Evolutionary conservation across 2,113 vertebrate species (phyloP).

Genomic region (Furnarius figulus): DNA sequence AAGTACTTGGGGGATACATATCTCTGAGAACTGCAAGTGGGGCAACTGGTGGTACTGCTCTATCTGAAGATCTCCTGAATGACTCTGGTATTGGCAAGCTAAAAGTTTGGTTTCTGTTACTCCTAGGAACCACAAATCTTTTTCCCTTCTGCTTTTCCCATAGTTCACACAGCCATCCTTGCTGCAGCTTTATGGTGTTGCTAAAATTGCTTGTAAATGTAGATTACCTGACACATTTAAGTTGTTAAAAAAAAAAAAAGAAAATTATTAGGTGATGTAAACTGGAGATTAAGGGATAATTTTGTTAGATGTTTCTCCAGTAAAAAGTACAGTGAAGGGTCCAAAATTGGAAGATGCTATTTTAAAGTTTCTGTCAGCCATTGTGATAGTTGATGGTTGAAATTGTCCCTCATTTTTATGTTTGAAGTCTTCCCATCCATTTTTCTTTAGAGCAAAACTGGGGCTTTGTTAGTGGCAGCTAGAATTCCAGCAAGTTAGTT

Average conservation of each 20-base stretch:
- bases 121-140: slow-evolving; percentile 20
- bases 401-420: not conserved
- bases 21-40: slow-evolving; percentile 14
- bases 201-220: not conserved
- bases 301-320: not conserved
- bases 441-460: not conserved
- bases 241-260: not conserved
- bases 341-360: not conserved
- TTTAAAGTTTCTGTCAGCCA: not conserved
- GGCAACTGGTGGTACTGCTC: not conserved
- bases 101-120: slow-evolving; percentile 6
- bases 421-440: not conserved
- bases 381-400: slow-evolving; percentile 7
- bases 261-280: not conserved
- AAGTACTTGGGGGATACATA: slow-evolving; percentile 4
- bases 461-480: slow-evolving; percentile 1
- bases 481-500: slow-evolving; percentile 47
- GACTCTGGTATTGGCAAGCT: not conserved
- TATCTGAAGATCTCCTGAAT: not conserved
- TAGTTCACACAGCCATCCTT: not conserved
- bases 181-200: not conserved
- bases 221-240: not conserved
- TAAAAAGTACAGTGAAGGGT: not conserved
- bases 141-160: slow-evolving; percentile 56
- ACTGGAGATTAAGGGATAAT: not conserved